Evolutionary conservation across 2,797 vertebrate species (phyloP).

Genomic region (Sphenopsis melanotis): DNA sequence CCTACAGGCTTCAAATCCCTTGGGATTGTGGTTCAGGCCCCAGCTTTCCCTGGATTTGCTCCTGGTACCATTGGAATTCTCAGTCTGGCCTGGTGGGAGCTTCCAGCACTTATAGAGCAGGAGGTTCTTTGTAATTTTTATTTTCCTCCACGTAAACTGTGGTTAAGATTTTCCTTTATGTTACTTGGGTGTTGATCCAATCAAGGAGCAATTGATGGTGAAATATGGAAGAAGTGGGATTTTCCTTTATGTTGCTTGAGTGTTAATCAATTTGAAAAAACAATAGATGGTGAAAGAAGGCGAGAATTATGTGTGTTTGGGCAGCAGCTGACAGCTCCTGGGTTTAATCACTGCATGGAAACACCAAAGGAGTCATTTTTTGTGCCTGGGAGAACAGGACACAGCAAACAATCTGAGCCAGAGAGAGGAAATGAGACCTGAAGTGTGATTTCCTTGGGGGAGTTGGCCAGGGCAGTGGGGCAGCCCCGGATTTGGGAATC

Average conservation of each 20-base stretch:
- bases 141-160: not conserved
- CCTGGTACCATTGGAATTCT: no score
- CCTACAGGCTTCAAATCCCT: no score
- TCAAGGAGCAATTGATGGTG: not conserved
- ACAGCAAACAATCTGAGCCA: not conserved
- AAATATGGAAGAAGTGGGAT: not conserved
- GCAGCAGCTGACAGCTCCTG: not conserved
- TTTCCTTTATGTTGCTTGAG: not conserved
- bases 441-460: not conserved
- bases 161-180: not conserved
- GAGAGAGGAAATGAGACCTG: not conserved
- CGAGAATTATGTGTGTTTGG: not conserved
- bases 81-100: no score
- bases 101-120: not conserved
- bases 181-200: not conserved
- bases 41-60: no score
- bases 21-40: no score
- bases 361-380: not conserved
- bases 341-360: accelerated
- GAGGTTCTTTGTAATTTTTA: not conserved
- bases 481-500: not conserved
- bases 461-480: not conserved
- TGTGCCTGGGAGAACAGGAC: not conserved
- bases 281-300: no score
- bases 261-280: not conserved